Conservation (phyloP, 2,888 invertebrate species). For the Alsophila aescularia region DNA sequence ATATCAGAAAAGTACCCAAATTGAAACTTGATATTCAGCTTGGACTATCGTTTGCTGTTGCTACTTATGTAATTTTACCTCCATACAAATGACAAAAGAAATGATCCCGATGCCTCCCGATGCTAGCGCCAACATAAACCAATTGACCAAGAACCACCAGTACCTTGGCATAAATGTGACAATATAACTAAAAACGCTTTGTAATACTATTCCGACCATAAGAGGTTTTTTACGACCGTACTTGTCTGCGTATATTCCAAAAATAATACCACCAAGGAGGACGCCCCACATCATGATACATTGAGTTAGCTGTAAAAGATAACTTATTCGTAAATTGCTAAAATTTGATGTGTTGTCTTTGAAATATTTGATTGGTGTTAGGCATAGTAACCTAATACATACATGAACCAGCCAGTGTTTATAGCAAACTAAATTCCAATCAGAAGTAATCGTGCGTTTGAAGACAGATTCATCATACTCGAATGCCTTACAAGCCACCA, state of each 20-base stretch:
- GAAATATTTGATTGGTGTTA: no score
- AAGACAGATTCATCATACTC: constrained; percentile 85
- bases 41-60: no score
- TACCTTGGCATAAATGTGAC: constrained; percentile 83
- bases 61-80: constrained; percentile 71
- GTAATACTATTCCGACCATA: constrained; percentile 81
- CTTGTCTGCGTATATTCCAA: constrained; percentile 86
- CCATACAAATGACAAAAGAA: constrained; percentile 87
- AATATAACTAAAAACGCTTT: constrained; percentile 78
- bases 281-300: constrained; percentile 86
- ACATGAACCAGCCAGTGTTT: constrained; percentile 81
- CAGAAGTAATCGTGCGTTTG: constrained; percentile 86
- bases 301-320: constrained; percentile 78
- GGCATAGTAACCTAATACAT: no score
- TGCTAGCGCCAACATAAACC: constrained; percentile 85
- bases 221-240: constrained; percentile 85
- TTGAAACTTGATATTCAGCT: no score
- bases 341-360: no score
- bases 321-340: no score
- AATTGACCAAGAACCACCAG: constrained; percentile 77
- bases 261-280: constrained; percentile 84
- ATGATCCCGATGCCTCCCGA: constrained; percentile 86
- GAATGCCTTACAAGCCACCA: constrained; percentile 65
- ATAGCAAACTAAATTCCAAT: constrained; percentile 87
- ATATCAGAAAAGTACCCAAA: no score